Evolutionary conservation across 2,888 invertebrate genomes (phyloP), one percentile per base, ranked within the genome.

Genomic region (Drosophila cognata): DNA sequence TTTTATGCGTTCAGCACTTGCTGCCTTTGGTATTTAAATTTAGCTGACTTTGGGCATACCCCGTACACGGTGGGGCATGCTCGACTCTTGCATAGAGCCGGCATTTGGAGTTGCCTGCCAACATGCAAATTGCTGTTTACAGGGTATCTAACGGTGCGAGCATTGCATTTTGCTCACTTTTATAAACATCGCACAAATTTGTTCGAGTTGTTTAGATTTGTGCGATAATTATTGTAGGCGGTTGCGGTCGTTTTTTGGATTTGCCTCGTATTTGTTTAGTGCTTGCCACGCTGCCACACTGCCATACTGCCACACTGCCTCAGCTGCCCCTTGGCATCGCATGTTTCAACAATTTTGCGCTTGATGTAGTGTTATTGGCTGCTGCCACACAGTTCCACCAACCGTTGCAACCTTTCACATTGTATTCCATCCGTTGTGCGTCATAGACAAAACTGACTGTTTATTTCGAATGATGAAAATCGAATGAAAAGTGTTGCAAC

Each of bases 281-380:
- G 16, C 46, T 46, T 46, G 46, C 25, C 21, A 16, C 46, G 16
- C 46, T 38, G 38, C 38, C 38, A 18, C 33, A 5, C 33, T 41
- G 41, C 41, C 41, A 2, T 1, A 21, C 46, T 38, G 38, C 38
- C 38, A 18, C 46, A 25, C 7, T 29, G 38, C n/a, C 11, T 51
- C 72, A 50, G n/a, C 35, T 63, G 52, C 58, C 65, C 41, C 70
- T 59, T 8, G 21, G 71, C 87, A 73, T 64, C 67, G 80, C 73
- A 62, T 77, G 71, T 62, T 90, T 71, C 74, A 87, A 84, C 70
- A 80, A 74, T 62, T 81, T 90, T 86, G 63, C 65, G 67, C 77
- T 84, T 84, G 90, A 79, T 71, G 68, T 76, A 68, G 70, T 70
- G 69, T 69, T 67, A 62, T 46, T 70, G 28, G 51, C 29, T 64